Evolutionary conservation across 2,797 vertebrate species (phyloP).

Genomic region (Liparis tanakae): DNA sequence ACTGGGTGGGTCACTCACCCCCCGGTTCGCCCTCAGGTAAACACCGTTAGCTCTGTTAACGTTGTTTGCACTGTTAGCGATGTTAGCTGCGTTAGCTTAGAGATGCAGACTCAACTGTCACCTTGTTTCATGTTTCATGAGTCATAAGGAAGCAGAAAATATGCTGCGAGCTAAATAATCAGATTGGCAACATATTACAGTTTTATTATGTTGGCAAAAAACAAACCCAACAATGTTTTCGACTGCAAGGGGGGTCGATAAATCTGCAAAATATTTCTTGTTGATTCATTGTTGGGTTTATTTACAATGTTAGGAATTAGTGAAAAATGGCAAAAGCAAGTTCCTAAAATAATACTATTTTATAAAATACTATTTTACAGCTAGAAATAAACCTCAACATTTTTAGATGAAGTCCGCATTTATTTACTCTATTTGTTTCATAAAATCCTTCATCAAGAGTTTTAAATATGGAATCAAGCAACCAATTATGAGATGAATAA

Average conservation of each 20-base stretch:
- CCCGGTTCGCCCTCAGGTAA: neutral
- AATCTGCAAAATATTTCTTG: neutral
- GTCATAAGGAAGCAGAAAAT: neutral
- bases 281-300: neutral
- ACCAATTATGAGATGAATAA: neutral
- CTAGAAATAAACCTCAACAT: neutral
- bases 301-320: neutral
- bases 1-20: neutral
- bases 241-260: neutral
- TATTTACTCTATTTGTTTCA: neutral
- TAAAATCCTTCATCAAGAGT: neutral
- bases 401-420: neutral
- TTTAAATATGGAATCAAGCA: neutral
- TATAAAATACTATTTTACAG: too few species aligned
- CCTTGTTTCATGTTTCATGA: neutral
- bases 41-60: neutral
- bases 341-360: neutral
- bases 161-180: neutral
- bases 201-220: neutral
- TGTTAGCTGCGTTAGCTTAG: neutral
- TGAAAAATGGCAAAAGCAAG: neutral
- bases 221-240: neutral
- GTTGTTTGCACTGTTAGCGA: neutral
- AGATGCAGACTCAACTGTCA: neutral
- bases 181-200: neutral